phyloP scores from a whole-genome alignment of 2,797 vertebrate genomes.

The Ptychobarbus kaznakovi region DNA sequence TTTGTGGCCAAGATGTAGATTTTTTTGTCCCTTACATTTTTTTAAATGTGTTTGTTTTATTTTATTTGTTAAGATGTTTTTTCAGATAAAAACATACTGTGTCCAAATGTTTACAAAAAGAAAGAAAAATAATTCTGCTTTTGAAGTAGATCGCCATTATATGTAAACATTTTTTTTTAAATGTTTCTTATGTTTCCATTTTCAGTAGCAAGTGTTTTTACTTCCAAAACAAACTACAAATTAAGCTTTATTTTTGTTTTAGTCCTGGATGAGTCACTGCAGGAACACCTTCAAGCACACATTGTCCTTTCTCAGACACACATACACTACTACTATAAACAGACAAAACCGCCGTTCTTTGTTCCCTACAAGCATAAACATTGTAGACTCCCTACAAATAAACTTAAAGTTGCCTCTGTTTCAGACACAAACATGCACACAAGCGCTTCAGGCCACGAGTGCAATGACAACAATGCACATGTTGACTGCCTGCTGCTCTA shows the following conservation, averaged over 20 bases:
- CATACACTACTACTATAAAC: background rate
- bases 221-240: background rate
- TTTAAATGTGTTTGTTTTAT: background rate
- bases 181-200: background rate
- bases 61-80: too few species aligned
- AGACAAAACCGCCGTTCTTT: conserved; percentile 14
- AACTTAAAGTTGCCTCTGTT: conserved; percentile 27
- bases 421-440: conserved; percentile 27
- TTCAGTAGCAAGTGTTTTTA: background rate
- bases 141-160: background rate
- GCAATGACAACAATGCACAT: conserved; percentile 39
- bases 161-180: background rate
- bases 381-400: conserved; percentile 1
- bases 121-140: background rate
- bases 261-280: conserved; percentile 15
- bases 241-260: background rate
- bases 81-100: background rate
- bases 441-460: conserved; percentile 13
- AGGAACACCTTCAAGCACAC: conserved; percentile 27
- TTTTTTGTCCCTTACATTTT: background rate
- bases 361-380: background rate
- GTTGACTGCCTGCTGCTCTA: conserved; percentile 41
- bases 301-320: conserved; percentile 35
- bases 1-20: background rate
- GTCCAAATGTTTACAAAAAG: conserved; percentile 24